These are phyloP conservation scores for Trachurus trachurus DNA, from an alignment of 2,797 vertebrate species.

Conservation along the genomic window DNA sequence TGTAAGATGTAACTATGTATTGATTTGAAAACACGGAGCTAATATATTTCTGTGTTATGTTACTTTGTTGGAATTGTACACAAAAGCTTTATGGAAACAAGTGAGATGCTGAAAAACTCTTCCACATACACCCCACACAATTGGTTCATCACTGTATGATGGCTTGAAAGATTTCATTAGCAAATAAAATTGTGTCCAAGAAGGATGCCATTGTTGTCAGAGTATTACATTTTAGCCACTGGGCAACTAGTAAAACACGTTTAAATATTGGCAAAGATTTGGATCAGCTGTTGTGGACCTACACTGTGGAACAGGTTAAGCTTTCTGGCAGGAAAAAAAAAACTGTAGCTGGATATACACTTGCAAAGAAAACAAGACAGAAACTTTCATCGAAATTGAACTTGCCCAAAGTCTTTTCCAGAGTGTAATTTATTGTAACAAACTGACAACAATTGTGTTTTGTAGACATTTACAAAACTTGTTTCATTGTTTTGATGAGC, in stretches of 20 bases:
- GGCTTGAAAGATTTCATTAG: constrained; percentile 60
- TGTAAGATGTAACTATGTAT: constrained; percentile 17
- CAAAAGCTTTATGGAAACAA: constrained; percentile 46
- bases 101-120: constrained; percentile 56
- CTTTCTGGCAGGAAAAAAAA: constrained; percentile 52
- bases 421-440: constrained; percentile 18
- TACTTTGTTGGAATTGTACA: constrained; percentile 43
- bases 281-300: constrained; percentile 72
- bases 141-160: constrained; percentile 46
- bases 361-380: not conserved
- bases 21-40: constrained; percentile 45
- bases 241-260: constrained; percentile 75
- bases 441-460: constrained; percentile 31
- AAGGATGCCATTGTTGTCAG: constrained; percentile 74
- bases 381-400: constrained; percentile 28
- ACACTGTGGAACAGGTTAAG: constrained; percentile 70
- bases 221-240: constrained; percentile 80
- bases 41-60: constrained; percentile 26
- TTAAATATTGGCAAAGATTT: constrained; percentile 69
- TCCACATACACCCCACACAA: constrained; percentile 46
- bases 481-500: constrained; percentile 52
- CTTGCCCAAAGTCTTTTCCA: not conserved
- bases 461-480: constrained; percentile 49
- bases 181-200: constrained; percentile 66
- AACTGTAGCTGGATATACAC: constrained; percentile 15